A percentile compares a stretch with the other conserved stretches of the same genome.
Evolutionary conservation across 2,113 vertebrate species (phyloP).

Genomic region (Pelmatolapia mariae): DNA sequence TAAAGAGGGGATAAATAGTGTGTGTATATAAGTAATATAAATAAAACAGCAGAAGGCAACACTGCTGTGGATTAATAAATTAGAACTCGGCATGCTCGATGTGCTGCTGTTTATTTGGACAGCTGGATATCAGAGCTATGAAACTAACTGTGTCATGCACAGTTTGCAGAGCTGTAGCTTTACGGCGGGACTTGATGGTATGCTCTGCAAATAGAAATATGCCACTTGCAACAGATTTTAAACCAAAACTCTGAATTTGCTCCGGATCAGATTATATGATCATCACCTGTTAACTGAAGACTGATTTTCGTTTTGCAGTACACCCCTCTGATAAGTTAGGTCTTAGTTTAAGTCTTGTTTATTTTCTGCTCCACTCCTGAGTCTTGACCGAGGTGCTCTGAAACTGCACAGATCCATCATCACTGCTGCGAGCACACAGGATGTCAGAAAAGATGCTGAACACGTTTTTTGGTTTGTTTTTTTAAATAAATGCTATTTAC

Average conservation of each 20-base stretch:
- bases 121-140: not conserved
- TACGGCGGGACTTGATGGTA: accelerated
- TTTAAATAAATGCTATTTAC: constrained; percentile 49
- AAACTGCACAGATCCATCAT: not conserved
- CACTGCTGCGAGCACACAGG: constrained; percentile 16
- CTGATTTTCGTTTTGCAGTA: accelerated
- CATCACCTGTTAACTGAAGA: not conserved
- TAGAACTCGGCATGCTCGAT: not conserved
- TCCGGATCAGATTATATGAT: not conserved
- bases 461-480: constrained; percentile 23
- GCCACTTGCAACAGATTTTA: not conserved
- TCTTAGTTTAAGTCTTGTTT: not conserved
- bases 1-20: not conserved
- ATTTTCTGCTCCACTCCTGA: not conserved
- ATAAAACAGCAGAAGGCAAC: not conserved
- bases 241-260: not conserved
- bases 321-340: not conserved
- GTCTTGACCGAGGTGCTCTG: not conserved
- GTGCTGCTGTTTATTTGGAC: not conserved
- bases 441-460: constrained; percentile 7
- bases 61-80: not conserved
- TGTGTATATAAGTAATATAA: not conserved
- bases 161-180: not conserved
- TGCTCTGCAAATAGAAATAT: not conserved
- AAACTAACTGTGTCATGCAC: not conserved